Percentiles rank a stretch among this genome's conserved stretches.
phyloP scores from a whole-genome alignment of 2,797 vertebrate species.

The Tiaroga cobitis region DNA sequence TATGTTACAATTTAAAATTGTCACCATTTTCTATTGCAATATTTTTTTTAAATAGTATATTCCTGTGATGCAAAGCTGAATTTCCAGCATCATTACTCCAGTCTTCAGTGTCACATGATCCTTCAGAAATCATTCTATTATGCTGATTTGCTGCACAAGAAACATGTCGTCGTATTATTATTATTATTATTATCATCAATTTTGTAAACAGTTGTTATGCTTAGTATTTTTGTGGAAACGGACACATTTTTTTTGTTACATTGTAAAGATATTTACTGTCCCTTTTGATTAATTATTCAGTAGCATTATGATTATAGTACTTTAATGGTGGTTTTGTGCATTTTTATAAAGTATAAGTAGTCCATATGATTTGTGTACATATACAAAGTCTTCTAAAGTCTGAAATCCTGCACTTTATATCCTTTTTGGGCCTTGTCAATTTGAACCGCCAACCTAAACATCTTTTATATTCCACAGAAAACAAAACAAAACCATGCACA shows the following conservation, averaged over 20 bases:
- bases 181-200: neutral
- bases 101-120: neutral
- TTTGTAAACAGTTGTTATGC: neutral
- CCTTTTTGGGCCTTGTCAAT: neutral
- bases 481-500: neutral
- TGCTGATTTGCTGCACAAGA: neutral
- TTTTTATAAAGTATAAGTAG: neutral
- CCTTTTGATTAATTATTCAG: neutral
- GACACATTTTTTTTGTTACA: neutral
- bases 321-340: too few relatives aligned
- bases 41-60: neutral
- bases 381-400: neutral
- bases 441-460: neutral
- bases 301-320: neutral
- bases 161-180: neutral
- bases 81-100: neutral
- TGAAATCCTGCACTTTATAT: neutral
- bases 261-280: neutral
- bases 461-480: neutral
- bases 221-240: neutral
- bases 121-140: neutral
- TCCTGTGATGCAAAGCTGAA: neutral
- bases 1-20: neutral
- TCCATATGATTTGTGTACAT: neutral
- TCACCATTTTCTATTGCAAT: neutral